Percentiles rank a stretch among this genome's conserved stretches.
phyloP scores from a whole-genome alignment of 2,113 vertebrate genomes.

The Aleadryas rufinucha region DNA sequence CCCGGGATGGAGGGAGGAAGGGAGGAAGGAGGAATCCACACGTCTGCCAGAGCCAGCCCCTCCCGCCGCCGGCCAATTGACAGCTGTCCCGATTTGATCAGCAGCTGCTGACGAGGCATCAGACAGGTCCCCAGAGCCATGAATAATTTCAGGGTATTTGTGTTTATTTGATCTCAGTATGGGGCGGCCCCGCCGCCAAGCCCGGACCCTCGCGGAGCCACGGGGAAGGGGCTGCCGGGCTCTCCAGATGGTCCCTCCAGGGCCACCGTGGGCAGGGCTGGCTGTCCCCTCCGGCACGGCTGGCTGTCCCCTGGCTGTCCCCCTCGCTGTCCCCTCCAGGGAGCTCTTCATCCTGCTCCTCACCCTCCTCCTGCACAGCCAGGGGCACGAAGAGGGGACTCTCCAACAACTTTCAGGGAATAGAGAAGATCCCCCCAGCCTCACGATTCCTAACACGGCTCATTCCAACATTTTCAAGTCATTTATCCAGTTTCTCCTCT shows the following conservation, averaged over 20 bases:
- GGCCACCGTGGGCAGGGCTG: background rate
- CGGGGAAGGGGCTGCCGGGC: background rate
- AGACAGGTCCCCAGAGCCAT: conserved; percentile 39
- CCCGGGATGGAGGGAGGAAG: background rate
- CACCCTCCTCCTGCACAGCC: background rate
- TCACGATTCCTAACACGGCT: fast-evolving
- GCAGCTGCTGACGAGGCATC: conserved; percentile 53
- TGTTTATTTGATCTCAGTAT: conserved; percentile 34
- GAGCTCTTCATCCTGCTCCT: background rate
- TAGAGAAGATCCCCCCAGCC: background rate
- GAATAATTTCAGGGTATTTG: conserved; percentile 33
- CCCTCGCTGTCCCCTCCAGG: background rate
- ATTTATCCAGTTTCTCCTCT: background rate
- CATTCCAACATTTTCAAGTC: background rate
- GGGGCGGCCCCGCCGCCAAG: background rate
- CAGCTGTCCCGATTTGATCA: conserved; percentile 37
- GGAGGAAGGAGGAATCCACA: background rate
- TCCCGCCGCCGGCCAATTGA: background rate
- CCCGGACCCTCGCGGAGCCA: fast-evolving
- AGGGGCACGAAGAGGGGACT: background rate
- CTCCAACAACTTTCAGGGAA: background rate
- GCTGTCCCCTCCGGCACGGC: background rate
- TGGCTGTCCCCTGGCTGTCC: background rate
- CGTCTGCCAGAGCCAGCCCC: conserved; percentile 22
- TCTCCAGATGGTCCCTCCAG: background rate